Evolutionary conservation across 2,888 invertebrate genomes (phyloP).

Genomic region (Ochropacha duplaris): DNA sequence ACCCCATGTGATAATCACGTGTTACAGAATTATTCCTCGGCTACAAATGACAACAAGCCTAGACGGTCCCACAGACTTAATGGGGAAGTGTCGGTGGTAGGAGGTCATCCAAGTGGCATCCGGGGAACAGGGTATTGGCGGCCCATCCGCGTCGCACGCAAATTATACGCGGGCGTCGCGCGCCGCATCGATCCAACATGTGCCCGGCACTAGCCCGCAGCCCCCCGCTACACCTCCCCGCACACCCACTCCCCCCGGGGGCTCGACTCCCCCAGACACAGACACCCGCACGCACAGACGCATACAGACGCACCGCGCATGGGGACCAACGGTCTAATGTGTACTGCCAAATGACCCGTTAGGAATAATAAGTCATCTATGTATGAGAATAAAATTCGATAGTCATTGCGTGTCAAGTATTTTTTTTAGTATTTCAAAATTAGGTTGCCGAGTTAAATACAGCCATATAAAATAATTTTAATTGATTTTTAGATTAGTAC

Average conservation of each 20-base stretch:
- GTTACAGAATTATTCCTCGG: constrained; percentile 11
- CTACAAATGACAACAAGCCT: constrained; percentile 4
- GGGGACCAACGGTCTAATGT: constrained; percentile 60
- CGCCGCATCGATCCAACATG: constrained; percentile 74
- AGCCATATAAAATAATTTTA: not conserved
- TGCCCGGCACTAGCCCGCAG: constrained; percentile 56
- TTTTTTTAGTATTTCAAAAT: not conserved
- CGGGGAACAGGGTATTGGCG: constrained; percentile 40
- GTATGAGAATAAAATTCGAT: constrained; percentile 12
- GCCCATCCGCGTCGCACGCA: constrained; percentile 65
- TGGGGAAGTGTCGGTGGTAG: constrained; percentile 28
- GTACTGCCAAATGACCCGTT: constrained; percentile 78
- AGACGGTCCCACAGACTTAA: constrained; percentile 27
- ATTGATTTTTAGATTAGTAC: not conserved
- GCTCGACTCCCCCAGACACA: constrained; percentile 49
- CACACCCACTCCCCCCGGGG: constrained; percentile 19
- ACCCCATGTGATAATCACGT: constrained; percentile 39
- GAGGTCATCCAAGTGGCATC: constrained; percentile 47
- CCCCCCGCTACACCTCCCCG: constrained; percentile 34
- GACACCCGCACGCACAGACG: constrained; percentile 63
- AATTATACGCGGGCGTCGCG: constrained; percentile 74
- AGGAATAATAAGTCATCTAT: constrained; percentile 61
- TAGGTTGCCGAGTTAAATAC: not conserved
- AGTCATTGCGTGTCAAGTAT: not conserved
- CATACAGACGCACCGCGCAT: constrained; percentile 51